A percentile compares a stretch with the other conserved stretches of the same genome.
Conservation (phyloP, 2,113 vertebrate species). For the Apteryx mantelli region DNA sequence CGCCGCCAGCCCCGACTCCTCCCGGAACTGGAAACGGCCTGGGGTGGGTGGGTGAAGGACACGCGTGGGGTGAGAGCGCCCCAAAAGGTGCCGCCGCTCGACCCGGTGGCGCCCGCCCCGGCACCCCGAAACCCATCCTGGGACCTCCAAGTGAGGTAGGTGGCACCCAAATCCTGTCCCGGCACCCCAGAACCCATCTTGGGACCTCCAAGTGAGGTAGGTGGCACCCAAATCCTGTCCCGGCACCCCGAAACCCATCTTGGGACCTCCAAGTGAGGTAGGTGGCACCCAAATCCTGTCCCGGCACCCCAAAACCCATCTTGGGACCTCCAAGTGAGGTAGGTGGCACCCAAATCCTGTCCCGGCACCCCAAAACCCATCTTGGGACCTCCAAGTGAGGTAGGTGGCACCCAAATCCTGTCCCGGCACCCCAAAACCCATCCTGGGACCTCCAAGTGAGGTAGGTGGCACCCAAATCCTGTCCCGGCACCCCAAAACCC, state of each 20-base stretch:
- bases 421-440: not conserved
- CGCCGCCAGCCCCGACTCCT: constrained; percentile 56
- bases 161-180: not conserved
- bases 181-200: not conserved
- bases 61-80: too few species aligned
- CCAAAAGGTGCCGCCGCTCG: too few species aligned
- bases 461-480: too few species aligned
- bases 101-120: not conserved
- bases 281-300: too few species aligned
- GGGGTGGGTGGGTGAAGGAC: not conserved
- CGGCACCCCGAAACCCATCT: not conserved
- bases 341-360: not conserved
- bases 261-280: too few species aligned
- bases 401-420: not conserved
- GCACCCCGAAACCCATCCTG: too few species aligned
- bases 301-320: too few species aligned
- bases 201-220: not conserved
- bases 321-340: too few species aligned
- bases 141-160: not conserved
- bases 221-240: not conserved
- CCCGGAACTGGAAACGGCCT: constrained; percentile 89
- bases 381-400: not conserved
- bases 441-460: too few species aligned
- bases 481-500: too few species aligned
- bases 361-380: too few species aligned